phyloP scores from a whole-genome alignment of 2,113 vertebrate species.

The Perccottus glenii region DNA sequence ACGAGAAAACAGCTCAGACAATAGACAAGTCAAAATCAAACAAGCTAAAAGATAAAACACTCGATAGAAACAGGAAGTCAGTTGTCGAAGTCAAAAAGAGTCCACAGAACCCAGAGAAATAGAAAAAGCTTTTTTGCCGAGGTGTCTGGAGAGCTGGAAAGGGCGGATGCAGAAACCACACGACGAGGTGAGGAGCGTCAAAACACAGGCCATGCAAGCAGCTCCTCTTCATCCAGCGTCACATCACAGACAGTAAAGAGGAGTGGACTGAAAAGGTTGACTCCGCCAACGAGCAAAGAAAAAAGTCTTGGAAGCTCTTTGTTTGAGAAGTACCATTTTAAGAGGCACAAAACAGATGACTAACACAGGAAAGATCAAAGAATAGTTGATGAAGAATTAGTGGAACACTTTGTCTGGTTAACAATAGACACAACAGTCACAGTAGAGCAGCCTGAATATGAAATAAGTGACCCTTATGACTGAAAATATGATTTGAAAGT shows the following conservation, averaged over 20 bases:
- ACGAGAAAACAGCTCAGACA: slow-evolving; percentile 19
- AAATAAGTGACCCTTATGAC: too few relatives aligned
- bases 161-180: slow-evolving; percentile 38
- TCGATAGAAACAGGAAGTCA: slow-evolving; percentile 7
- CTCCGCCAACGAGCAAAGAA: too few relatives aligned
- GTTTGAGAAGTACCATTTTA: too few relatives aligned
- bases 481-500: too few relatives aligned
- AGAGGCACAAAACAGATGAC: too few relatives aligned
- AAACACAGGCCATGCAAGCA: slow-evolving; percentile 74
- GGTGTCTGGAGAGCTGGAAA: not conserved
- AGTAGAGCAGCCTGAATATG: too few relatives aligned
- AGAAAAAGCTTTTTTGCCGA: slow-evolving; percentile 38
- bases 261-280: not conserved
- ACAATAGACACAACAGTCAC: too few relatives aligned
- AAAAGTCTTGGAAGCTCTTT: too few relatives aligned
- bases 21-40: slow-evolving; percentile 12
- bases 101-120: slow-evolving; percentile 21
- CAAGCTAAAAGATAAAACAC: not conserved
- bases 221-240: slow-evolving; percentile 40
- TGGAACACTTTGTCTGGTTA: too few relatives aligned
- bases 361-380: too few relatives aligned
- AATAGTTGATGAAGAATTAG: too few relatives aligned
- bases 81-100: slow-evolving; percentile 18
- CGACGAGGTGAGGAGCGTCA: slow-evolving; percentile 54
- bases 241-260: not conserved